Conservation (phyloP, 1,140 invertebrate genomes). For the Euura saliciscinereae region DNA sequence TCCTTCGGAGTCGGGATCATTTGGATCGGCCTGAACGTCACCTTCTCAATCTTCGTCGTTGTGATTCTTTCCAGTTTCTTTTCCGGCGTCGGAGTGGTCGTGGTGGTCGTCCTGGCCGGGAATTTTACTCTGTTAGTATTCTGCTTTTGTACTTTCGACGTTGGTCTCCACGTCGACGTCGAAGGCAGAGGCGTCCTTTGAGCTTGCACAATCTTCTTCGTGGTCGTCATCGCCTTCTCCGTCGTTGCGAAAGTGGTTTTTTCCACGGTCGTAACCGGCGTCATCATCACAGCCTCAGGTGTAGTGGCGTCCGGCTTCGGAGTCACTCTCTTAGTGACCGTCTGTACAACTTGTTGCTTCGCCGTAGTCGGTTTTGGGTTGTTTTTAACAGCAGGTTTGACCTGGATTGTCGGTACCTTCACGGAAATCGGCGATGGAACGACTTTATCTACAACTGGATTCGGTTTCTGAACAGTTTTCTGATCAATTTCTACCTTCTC, state of each 20-base stretch:
- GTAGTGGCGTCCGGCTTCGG: conserved; percentile 12
- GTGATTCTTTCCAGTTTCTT: conserved; percentile 27
- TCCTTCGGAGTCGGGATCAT: conserved; percentile 38
- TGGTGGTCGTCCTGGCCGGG: conserved; percentile 8
- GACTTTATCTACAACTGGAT: conserved; percentile 29
- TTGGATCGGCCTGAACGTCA: conserved; percentile 49
- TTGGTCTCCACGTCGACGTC: conserved; percentile 24
- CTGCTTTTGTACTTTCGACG: conserved; percentile 59
- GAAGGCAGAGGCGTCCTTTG: neutral
- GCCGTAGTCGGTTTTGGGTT: conserved; percentile 13
- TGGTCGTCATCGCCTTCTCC: conserved; percentile 10
- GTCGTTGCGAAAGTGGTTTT: conserved; percentile 9
- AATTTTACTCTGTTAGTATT: conserved; percentile 26
- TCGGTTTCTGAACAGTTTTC: conserved; percentile 35
- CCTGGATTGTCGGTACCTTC: conserved; percentile 25
- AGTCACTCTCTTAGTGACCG: conserved; percentile 10
- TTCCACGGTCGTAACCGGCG: neutral
- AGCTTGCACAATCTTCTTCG: conserved; percentile 15
- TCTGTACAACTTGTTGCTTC: conserved; percentile 10
- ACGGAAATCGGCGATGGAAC: conserved; percentile 20
- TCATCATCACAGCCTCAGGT: conserved; percentile 7
- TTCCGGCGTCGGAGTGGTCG: conserved; percentile 35
- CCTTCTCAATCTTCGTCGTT: conserved; percentile 54
- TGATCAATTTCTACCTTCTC: conserved; percentile 17
- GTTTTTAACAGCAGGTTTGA: conserved; percentile 13